Conservation (phyloP, 2,113 vertebrate species). For the Martes martes region DNA sequence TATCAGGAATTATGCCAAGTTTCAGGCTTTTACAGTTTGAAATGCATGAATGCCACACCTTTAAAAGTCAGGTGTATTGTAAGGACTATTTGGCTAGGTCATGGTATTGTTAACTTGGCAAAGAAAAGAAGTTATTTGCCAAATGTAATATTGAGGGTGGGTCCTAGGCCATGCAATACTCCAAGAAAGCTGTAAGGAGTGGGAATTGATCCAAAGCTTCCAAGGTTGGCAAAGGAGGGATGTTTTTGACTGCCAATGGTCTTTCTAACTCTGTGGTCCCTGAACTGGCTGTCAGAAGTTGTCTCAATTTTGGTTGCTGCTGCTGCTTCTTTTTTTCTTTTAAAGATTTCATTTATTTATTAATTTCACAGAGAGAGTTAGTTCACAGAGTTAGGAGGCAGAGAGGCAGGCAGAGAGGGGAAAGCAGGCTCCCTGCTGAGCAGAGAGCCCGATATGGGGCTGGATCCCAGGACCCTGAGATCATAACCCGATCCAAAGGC, state of each 20-base stretch:
- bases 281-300: not conserved
- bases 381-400: too few relatives aligned
- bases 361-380: too few relatives aligned
- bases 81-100: conserved; percentile 43
- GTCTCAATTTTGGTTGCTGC: not conserved
- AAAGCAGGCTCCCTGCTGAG: too few relatives aligned
- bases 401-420: too few relatives aligned
- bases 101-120: conserved; percentile 45
- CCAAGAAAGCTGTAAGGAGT: not conserved
- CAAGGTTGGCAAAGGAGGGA: not conserved
- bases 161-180: not conserved
- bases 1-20: not conserved
- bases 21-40: conserved; percentile 62
- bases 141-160: not conserved
- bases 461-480: too few relatives aligned
- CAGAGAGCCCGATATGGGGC: too few relatives aligned
- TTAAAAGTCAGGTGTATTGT: conserved; percentile 4
- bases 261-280: not conserved
- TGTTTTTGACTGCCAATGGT: not conserved
- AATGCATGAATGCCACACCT: not conserved
- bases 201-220: not conserved
- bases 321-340: too few relatives aligned
- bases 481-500: too few relatives aligned
- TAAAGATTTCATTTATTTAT: too few relatives aligned
- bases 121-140: conserved; percentile 17